Base-by-base conservation (phyloP, 2,113 vertebrate genomes). In the Murina feae region DNA sequence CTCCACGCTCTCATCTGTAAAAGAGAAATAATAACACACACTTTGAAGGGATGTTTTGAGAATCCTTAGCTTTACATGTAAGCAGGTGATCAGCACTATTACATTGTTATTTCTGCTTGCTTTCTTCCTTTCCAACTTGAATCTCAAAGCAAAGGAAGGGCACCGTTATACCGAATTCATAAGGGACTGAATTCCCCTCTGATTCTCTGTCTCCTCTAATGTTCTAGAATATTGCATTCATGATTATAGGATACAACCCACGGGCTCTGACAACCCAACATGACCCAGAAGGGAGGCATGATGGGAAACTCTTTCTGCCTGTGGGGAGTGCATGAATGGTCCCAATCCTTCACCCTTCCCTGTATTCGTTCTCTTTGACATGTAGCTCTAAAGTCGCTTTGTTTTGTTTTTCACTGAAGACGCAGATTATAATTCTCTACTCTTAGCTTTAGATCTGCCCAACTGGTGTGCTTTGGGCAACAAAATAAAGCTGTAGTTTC, bases 1-100 rank as follows among this genome's bases (percentile, higher is more conserved):
- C 25, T 75, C 20, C 21, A 28, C n/a, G 76, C 37, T 83, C 49
- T 93, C n/a, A 58, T 86, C 68, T 94, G 63, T 76, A 93, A 96
- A 93, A 91, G 1, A 81, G 49, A 37, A 17, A 72, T 51, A 89
- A 76, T 32, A 83, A 72, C 6, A 55, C 13, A 68, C 17, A 65
- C 44, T 89, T 92, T 69, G 53, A 55, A 74, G 23, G 30, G 65
- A 68, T 66, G 18, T 63, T 81, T 80, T 90, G 58, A 86, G 55
- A 49, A 74, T 55, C 93, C 25, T 78, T 85, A 84, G 47, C 65
- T 93, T 76, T 95, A 81, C 44, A 68, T 9, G 30, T 66, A 93
- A 78, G 53, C 9, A 49, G 37, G 30, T 63, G 9, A 49, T 86
- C 30, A 65, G 75, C 55, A 32, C 72, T 47, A n/a, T 65, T 72